Evolutionary conservation across 2,113 vertebrate genomes (phyloP).

Genomic region (Riparia riparia): DNA sequence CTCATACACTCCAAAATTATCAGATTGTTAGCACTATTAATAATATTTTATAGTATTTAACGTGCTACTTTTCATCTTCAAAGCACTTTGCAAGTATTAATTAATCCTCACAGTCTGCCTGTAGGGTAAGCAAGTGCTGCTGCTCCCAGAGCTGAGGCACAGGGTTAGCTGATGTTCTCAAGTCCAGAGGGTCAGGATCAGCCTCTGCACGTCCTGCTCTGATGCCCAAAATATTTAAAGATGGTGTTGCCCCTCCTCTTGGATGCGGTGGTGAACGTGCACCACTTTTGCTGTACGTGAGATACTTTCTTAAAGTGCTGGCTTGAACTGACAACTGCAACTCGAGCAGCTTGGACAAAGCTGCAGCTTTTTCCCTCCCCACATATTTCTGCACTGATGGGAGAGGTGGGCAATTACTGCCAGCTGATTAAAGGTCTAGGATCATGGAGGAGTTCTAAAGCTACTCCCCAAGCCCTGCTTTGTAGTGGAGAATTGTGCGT

Average conservation of each 20-base stretch:
- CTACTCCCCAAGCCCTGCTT: not conserved
- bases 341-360: not conserved
- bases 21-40: conserved; percentile 2
- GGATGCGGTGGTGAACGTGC: rapidly evolving
- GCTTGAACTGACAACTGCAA: not conserved
- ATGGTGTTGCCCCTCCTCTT: not conserved
- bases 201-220: not conserved
- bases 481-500: not conserved
- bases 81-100: conserved; percentile 48
- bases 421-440: not conserved
- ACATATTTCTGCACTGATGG: not conserved
- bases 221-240: not conserved
- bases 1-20: not conserved
- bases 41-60: conserved; percentile 31
- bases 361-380: not conserved
- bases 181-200: not conserved
- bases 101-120: conserved; percentile 31
- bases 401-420: not conserved
- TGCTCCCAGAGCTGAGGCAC: not conserved
- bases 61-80: conserved; percentile 32
- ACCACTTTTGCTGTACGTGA: not conserved
- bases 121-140: conserved; percentile 19
- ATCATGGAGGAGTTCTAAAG: not conserved
- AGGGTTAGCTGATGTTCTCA: not conserved
- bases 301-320: not conserved